These are phyloP conservation scores for Ovibos moschatus DNA, from an alignment of 2,113 vertebrate species.

Conservation along the genomic window DNA sequence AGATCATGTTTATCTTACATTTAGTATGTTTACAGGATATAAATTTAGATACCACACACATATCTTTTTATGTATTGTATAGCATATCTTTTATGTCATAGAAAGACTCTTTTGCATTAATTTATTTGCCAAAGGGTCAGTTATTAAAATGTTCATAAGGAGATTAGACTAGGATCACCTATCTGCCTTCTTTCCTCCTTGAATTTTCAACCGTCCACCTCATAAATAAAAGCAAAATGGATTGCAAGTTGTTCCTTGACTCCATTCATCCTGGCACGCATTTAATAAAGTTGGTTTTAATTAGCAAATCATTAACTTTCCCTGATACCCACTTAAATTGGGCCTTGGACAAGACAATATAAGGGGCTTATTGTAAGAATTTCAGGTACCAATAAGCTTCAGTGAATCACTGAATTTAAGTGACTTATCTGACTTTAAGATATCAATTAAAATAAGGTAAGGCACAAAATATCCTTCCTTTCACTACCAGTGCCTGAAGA, in stretches of 20 bases:
- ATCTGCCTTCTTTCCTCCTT: background rate
- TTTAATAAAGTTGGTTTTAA: background rate
- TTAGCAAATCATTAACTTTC: background rate
- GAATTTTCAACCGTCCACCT: background rate
- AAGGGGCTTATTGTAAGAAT: background rate
- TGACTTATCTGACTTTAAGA: background rate
- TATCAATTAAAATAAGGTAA: background rate
- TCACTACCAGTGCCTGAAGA: background rate
- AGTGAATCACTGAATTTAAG: background rate
- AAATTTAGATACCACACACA: background rate
- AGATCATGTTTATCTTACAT: background rate
- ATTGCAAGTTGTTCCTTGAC: background rate
- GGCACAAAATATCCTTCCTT: background rate
- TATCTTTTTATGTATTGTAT: background rate
- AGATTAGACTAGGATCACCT: background rate
- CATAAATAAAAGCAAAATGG: background rate
- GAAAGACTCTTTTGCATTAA: background rate
- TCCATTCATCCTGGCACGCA: background rate
- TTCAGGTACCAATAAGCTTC: background rate
- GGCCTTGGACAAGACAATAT: accelerated
- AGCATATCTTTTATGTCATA: background rate
- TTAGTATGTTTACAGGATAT: background rate
- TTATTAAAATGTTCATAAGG: background rate
- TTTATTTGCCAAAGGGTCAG: background rate
- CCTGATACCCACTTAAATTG: background rate